phyloP scores from a whole-genome alignment of 2,113 vertebrate genomes.

The Rutilus rutilus region DNA sequence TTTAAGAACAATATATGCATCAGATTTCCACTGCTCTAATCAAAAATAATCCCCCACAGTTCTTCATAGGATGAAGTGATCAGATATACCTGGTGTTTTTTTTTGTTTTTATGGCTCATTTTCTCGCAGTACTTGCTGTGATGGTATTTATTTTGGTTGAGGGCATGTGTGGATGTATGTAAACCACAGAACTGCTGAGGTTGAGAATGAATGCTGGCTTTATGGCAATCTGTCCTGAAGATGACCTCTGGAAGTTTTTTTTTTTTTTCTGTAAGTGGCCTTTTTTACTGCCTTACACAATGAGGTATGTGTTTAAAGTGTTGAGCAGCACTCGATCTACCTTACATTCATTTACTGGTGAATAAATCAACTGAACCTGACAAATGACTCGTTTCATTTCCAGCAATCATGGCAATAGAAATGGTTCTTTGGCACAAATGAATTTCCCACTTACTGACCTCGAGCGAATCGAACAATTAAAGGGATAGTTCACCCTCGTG shows the following conservation, averaged over 20 bases:
- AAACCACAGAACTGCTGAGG: constrained; percentile 7
- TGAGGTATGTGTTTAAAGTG: constrained; percentile 49
- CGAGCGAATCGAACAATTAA: too few species aligned
- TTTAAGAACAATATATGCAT: neutral
- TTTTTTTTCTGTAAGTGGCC: constrained; percentile 69
- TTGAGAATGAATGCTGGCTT: constrained; percentile 23
- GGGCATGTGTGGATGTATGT: neutral
- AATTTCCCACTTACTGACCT: neutral
- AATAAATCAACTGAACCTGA: constrained; percentile 69
- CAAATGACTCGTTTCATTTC: constrained; percentile 19
- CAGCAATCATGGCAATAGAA: neutral
- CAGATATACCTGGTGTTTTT: neutral
- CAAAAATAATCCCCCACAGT: neutral
- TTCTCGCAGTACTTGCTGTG: neutral
- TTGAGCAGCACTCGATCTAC: constrained; percentile 63
- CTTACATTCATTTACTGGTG: constrained; percentile 66
- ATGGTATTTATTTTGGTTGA: neutral
- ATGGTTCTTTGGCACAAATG: neutral
- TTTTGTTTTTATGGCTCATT: neutral
- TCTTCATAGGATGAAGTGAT: neutral
- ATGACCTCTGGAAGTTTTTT: constrained; percentile 42
- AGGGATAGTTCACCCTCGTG: too few species aligned
- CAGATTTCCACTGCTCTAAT: neutral
- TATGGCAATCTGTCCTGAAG: constrained; percentile 50
- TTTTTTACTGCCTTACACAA: constrained; percentile 66